Base-by-base conservation (phyloP, 2,888 invertebrate genomes). In the Serrognathus titanus region DNA sequence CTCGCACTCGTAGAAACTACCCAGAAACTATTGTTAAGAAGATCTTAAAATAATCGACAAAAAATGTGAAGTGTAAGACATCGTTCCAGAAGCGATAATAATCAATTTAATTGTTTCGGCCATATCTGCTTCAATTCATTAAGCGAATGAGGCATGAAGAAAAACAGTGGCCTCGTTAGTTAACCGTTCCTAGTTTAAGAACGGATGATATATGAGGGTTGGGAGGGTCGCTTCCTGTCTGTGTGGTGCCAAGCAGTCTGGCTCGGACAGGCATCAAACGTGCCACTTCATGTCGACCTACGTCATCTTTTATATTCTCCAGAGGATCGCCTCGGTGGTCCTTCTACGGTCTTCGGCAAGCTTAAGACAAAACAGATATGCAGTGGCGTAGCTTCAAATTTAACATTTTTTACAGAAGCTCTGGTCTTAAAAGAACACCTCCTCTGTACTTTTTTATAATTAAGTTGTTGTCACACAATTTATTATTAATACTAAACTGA, bases 201-300 rank as follows among this genome's bases (percentile, higher is more conserved):
- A 50, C 62, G 63, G 68, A 71, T 72, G 73, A 73, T 69, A 62
- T 68, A 72, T 62, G 71, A 71, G 71, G 70, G 71, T 69, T 64
- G 68, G 69, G 67, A 13, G 63, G 69, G 65, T 62, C 68, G 68
- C 66, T 73, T 74, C 74, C 73, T 72, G 74, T 73, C 68, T 66
- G 66, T 70, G 69, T 67, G 73, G 74, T 74, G 74, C 74, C 74
- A 73, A 65, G 74, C 73, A 69, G 74, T 74, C 74, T 74, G 71
- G 67, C 53, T 52, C 31, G 49, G 16, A 48, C 47, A 50, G 50
- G 35, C 46, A 52, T 52, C 53, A 50, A 49, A 52, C 49, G 24
- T 31, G 48, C 55, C 61, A 65, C 66, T 66, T 60, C 63, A 66
- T 63, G 62, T 43, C 43, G 43, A 43, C 43, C 43, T 20, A 20